These are phyloP conservation scores for Quadroppia sp. DNA, from an alignment of 2,888 invertebrate species.

Conservation along the genomic window DNA sequence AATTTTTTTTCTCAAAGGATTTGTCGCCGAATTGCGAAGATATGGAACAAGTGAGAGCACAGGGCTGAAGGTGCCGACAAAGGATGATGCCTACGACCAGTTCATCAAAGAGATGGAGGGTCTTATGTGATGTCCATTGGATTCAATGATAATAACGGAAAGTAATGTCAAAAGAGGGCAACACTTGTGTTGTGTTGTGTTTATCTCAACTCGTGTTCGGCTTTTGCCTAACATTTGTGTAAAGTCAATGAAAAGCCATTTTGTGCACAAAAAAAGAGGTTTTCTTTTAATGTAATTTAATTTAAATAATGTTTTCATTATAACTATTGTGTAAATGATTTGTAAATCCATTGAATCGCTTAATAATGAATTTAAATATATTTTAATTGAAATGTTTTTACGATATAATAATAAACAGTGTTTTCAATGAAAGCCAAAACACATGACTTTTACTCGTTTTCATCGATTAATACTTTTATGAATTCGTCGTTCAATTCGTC, in stretches of 20 bases:
- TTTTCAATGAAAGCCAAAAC: background rate
- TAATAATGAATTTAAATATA: too few species aligned
- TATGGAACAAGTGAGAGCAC: constrained; percentile 14
- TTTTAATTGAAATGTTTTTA: too few species aligned
- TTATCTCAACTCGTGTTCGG: constrained; percentile 31
- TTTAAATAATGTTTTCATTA: background rate
- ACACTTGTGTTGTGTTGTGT: background rate
- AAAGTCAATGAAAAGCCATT: constrained; percentile 12
- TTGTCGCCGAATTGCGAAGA: constrained; percentile 31
- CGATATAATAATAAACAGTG: background rate
- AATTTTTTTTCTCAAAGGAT: constrained; percentile 21
- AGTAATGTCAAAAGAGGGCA: background rate
- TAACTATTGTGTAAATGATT: background rate
- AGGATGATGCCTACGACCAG: constrained; percentile 96
- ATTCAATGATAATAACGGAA: background rate
- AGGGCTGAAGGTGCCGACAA: constrained; percentile 60
- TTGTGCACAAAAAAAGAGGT: background rate
- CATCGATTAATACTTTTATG: background rate
- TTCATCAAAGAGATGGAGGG: constrained; percentile 99
- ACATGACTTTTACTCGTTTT: background rate
- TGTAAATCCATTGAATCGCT: background rate
- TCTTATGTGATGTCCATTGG: constrained; percentile 61
- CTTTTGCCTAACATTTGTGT: background rate
- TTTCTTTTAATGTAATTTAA: background rate
- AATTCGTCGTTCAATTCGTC: background rate